phyloP scores from a whole-genome alignment of 2,797 vertebrate species.

The Oceanodroma leucorhoa region DNA sequence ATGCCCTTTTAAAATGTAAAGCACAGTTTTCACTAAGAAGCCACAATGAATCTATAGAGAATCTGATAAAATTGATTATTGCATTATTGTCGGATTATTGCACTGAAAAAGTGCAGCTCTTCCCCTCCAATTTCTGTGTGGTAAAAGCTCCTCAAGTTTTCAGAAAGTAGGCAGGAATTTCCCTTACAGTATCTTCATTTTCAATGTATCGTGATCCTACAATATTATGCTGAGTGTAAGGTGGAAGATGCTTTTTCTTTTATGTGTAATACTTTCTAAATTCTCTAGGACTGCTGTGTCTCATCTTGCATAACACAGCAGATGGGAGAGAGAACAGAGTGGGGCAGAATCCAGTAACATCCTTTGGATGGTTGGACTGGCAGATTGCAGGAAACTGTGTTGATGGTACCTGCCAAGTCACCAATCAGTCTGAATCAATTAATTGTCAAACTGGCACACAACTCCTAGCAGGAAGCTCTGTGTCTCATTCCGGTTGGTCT shows the following conservation, averaged over 20 bases:
- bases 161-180: not conserved
- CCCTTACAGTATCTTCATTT: not conserved
- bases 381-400: slow-evolving; percentile 71
- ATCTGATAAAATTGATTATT: not conserved
- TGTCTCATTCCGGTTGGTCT: not conserved
- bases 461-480: slow-evolving; percentile 35
- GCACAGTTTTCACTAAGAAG: not conserved
- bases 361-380: slow-evolving; percentile 62
- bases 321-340: slow-evolving; percentile 67
- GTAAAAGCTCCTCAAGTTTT: not conserved
- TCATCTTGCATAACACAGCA: slow-evolving; percentile 70
- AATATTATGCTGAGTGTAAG: not conserved
- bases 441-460: slow-evolving; percentile 60
- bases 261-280: not conserved
- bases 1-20: not conserved
- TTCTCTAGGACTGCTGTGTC: slow-evolving; percentile 48
- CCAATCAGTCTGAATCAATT: slow-evolving; percentile 68
- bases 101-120: not conserved
- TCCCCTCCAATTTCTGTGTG: not conserved
- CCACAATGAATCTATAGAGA: not conserved
- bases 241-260: not conserved
- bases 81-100: not conserved
- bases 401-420: slow-evolving; percentile 69
- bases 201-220: not conserved
- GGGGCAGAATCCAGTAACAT: slow-evolving; percentile 60